Conservation (phyloP, 2,797 vertebrate species). For the Halcyon badia region DNA sequence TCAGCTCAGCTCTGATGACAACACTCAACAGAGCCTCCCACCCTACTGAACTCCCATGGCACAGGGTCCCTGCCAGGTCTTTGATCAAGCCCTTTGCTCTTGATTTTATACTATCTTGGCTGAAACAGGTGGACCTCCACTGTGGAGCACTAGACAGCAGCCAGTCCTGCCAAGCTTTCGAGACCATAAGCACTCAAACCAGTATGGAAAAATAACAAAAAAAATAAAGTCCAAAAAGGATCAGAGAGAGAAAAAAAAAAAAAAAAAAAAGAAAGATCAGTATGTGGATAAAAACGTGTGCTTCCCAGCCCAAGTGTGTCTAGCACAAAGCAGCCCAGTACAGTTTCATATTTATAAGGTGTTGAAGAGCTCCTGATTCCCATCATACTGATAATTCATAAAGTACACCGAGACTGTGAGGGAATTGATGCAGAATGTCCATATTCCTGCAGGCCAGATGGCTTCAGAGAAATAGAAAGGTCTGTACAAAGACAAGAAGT, state of each 20-base stretch:
- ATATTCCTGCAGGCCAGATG: constrained; percentile 17
- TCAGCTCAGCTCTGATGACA: background rate
- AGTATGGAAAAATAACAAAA: background rate
- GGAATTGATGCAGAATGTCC: background rate
- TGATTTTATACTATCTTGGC: background rate
- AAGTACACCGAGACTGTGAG: background rate
- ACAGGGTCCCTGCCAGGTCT: background rate
- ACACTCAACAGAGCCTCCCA: background rate
- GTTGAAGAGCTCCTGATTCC: background rate
- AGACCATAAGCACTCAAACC: background rate
- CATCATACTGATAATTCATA: background rate
- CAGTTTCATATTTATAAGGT: background rate
- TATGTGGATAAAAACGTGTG: background rate
- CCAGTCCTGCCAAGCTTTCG: background rate
- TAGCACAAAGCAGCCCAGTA: background rate
- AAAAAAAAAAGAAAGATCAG: background rate
- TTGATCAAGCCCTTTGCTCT: background rate
- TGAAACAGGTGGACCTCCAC: background rate
- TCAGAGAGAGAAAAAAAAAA: background rate
- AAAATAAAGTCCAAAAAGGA: background rate
- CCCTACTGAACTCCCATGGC: accelerated
- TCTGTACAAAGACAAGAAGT: background rate
- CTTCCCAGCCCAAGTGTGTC: accelerated
- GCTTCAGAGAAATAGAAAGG: background rate
- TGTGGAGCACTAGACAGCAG: background rate